Evolutionary conservation across 2,797 vertebrate genomes (phyloP), one percentile per base, ranked within the genome.

Genomic region (Brachymystax lenok): DNA sequence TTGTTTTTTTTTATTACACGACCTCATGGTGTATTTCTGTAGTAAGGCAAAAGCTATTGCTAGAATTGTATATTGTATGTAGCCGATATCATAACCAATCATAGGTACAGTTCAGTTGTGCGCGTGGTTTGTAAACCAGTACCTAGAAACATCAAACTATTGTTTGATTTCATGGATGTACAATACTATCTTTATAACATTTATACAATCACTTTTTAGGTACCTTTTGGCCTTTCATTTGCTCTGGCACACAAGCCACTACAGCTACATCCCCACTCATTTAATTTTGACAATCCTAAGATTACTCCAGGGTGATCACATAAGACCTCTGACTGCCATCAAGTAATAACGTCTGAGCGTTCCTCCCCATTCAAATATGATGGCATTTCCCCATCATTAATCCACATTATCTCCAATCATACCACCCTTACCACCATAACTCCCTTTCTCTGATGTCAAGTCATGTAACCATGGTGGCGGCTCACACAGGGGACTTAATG

Each of bases 401-500:
- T 92, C 91, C 92, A 91, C 89, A 91, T 91, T 92, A 93, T 91
- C 90, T 87, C 79, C 87, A 85, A 92, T 91, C 91, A 90, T 90
- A 91, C 88, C 87, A 89, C 90, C 90, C 87, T 90, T 87, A 89
- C 10, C 40, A 46, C 40, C 40, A 12, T 46, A 46, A 46, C 91
- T 91, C 92, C 89, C 88, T 93, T 92, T 91, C 92, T 93, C 88
- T 91, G 90, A 93, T 92, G 92, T 92, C 91, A 92, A 91, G 90
- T 91, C 90, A 88, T 90, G 92, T 91, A 87, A 88, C 92, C 91
- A 91, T 86, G 86, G 84, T 85, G 91, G 92, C 90, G 87, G 89
- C 92, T 93, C 92, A 91, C 92, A 90, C 89, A 88, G 40, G 92
- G 92, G 92, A 93, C 93, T 93, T 93, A 93, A 93, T 46, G 40